Evolutionary conservation across 1,140 invertebrate species (phyloP).

Genomic region (Drosophila equinoxialis): DNA sequence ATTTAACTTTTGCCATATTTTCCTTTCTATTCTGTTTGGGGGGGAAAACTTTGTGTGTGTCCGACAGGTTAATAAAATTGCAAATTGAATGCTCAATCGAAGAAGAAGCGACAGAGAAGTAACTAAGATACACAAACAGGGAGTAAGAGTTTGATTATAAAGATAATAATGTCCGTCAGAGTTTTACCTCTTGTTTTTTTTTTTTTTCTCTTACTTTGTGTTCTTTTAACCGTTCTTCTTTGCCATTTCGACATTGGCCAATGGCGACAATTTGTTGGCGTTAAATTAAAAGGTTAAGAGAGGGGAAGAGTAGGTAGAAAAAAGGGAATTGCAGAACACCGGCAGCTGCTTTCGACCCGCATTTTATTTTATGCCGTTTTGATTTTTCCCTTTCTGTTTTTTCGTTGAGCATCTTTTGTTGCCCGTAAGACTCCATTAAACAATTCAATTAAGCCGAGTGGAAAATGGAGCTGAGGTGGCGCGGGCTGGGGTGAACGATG

Average conservation of each 20-base stretch:
- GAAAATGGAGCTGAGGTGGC: slow-evolving; percentile 13
- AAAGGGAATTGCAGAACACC: not conserved
- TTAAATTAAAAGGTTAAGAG: slow-evolving; percentile 66
- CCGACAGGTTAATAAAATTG: slow-evolving; percentile 62
- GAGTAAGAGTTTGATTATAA: slow-evolving; percentile 42
- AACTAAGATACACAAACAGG: slow-evolving; percentile 39
- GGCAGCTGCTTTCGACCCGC: slow-evolving; percentile 56
- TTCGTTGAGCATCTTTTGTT: slow-evolving; percentile 24
- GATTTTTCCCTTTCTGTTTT: slow-evolving; percentile 56
- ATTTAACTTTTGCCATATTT: slow-evolving; percentile 71
- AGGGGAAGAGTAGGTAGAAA: not conserved
- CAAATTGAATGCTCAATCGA: slow-evolving; percentile 59
- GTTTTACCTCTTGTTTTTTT: not conserved
- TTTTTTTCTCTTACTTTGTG: slow-evolving; percentile 12
- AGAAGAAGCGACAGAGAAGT: slow-evolving; percentile 44
- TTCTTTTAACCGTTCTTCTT: slow-evolving; percentile 17
- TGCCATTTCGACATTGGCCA: slow-evolving; percentile 48
- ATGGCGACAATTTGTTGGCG: slow-evolving; percentile 74
- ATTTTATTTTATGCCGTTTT: slow-evolving; percentile 79
- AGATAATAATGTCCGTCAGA: slow-evolving; percentile 56
- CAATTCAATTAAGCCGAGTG: slow-evolving; percentile 72
- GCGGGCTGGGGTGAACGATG: slow-evolving; percentile 29
- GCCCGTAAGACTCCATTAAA: slow-evolving; percentile 76
- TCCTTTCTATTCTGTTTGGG: not conserved
- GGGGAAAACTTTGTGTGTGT: slow-evolving; percentile 34